Evolutionary conservation across 1,140 invertebrate genomes (phyloP).

Genomic region (Ceratosolen fusciceps): DNA sequence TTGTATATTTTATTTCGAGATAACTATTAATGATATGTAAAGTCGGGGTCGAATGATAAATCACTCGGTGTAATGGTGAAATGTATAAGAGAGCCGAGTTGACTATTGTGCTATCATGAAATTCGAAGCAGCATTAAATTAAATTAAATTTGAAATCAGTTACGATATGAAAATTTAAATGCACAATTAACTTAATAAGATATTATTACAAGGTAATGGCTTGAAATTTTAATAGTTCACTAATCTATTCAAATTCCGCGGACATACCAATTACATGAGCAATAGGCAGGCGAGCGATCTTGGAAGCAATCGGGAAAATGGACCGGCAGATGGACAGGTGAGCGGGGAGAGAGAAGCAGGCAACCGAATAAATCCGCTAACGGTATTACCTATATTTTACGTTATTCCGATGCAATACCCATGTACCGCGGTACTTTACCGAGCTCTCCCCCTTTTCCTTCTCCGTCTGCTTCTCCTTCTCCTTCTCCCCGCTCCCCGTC

Average conservation of each 20-base stretch:
- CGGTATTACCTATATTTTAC: neutral
- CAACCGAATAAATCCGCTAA: neutral
- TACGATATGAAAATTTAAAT: neutral
- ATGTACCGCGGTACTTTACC: neutral
- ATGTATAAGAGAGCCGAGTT: neutral
- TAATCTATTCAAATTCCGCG: neutral
- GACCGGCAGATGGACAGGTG: no score
- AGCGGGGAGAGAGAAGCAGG: no score
- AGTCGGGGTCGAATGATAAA: neutral
- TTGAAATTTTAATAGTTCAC: conserved; percentile 27
- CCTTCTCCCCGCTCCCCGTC: no score
- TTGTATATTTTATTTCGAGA: neutral
- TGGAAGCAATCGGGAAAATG: no score
- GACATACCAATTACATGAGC: neutral
- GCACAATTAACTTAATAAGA: conserved; percentile 19
- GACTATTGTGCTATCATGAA: neutral
- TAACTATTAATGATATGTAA: neutral
- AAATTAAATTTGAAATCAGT: neutral
- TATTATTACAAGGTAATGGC: conserved; percentile 44
- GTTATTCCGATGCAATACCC: neutral
- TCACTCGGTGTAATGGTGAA: neutral
- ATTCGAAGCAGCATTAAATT: neutral
- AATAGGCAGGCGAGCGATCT: neutral
- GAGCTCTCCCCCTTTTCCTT: neutral
- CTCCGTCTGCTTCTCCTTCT: neutral